These are phyloP conservation scores for Melanargia galathea DNA, from an alignment of 2,888 invertebrate genomes.

Conservation along the genomic window DNA sequence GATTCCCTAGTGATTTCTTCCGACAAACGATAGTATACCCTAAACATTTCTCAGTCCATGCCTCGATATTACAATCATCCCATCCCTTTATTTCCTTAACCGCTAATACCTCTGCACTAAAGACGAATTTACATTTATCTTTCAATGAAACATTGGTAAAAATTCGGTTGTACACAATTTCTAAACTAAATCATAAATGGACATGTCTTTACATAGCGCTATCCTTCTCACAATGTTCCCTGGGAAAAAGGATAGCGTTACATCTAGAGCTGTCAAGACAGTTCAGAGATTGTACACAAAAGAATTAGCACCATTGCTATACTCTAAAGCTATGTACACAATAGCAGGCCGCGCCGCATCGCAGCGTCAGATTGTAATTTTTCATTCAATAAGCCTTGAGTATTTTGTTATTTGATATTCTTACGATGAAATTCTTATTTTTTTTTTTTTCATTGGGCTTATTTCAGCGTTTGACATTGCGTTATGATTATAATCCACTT, in stretches of 20 bases:
- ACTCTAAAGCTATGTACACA: slow-evolving; percentile 17
- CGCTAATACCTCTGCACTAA: slow-evolving; percentile 27
- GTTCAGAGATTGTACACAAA: no score
- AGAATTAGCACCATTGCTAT: no score
- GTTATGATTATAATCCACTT: no score
- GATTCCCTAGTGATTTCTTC: slow-evolving; percentile 8
- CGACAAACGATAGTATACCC: slow-evolving; percentile 48
- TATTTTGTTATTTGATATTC: neutral
- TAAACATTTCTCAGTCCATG: slow-evolving; percentile 63
- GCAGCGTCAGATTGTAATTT: neutral
- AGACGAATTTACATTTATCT: slow-evolving; percentile 11
- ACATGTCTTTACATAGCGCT: no score
- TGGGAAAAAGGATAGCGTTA: no score
- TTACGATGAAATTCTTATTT: neutral
- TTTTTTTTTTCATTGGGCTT: neutral
- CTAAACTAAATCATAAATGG: no score
- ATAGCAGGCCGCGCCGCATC: slow-evolving; percentile 1
- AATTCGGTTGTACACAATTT: no score
- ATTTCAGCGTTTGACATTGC: no score
- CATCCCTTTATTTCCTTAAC: slow-evolving; percentile 36
- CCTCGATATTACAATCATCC: slow-evolving; percentile 53
- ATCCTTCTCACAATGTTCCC: no score
- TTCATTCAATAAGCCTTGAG: neutral
- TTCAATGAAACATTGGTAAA: slow-evolving; percentile 48
- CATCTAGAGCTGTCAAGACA: no score